These are phyloP conservation scores for Muscicapa striata DNA, from an alignment of 2,797 vertebrate species.

Conservation along the genomic window DNA sequence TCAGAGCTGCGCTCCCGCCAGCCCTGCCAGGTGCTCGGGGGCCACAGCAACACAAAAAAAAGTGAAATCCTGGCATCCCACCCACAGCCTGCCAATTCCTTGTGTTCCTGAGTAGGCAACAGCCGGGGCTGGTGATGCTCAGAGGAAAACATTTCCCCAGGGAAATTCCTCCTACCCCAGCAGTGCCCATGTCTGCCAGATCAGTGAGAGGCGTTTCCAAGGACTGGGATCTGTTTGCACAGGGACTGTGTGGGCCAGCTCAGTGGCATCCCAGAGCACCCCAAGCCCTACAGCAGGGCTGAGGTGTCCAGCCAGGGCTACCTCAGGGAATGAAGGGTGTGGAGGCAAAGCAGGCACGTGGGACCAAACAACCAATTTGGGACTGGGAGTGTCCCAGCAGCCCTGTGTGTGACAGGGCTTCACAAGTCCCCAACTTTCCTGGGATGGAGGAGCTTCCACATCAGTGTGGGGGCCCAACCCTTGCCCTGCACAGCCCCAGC, in stretches of 20 bases:
- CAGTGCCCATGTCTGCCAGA: neutral
- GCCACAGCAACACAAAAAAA: neutral
- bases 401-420: neutral
- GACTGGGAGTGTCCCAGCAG: neutral
- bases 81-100: neutral
- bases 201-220: fast-evolving
- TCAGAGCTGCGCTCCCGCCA: fast-evolving
- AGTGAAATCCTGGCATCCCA: neutral
- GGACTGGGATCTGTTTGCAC: neutral
- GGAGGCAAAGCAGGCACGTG: fast-evolving
- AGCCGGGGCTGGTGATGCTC: neutral
- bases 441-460: neutral
- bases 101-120: neutral
- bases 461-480: fast-evolving
- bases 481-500: neutral
- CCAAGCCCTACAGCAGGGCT: neutral
- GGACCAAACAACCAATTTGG: neutral
- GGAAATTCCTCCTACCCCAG: neutral
- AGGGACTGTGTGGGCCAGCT: neutral
- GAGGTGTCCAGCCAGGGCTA: neutral
- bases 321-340: neutral
- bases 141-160: neutral
- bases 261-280: neutral
- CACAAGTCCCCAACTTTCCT: fast-evolving
- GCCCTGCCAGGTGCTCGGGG: neutral